Conservation (phyloP, 2,888 invertebrate genomes). For the Pinctada fucata region DNA sequence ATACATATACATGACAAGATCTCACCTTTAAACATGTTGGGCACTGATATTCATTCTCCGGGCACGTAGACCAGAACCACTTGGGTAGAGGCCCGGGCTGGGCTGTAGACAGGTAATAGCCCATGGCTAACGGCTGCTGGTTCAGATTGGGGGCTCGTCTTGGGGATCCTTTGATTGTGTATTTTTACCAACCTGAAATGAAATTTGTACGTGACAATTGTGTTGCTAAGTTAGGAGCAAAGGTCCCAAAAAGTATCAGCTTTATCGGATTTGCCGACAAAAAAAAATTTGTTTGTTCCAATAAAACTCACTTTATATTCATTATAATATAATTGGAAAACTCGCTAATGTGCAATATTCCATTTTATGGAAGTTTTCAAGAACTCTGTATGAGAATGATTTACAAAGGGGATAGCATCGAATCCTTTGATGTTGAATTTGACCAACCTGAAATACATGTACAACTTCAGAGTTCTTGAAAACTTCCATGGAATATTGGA, state of each 20-base stretch:
- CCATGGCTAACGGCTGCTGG: constrained; percentile 98
- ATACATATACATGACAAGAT: background rate
- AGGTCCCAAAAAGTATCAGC: no score
- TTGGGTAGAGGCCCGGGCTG: constrained; percentile 74
- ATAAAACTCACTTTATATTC: background rate
- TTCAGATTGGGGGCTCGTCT: constrained; percentile 89
- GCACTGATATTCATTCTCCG: constrained; percentile 92
- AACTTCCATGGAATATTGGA: no score
- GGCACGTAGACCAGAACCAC: constrained; percentile 92
- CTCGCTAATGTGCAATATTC: no score
- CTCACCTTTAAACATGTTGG: constrained; percentile 91
- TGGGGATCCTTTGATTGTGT: constrained; percentile 57
- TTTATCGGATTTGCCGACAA: no score
- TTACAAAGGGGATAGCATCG: no score
- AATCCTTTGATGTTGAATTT: no score
- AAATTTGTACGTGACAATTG: background rate
- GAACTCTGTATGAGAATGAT: no score
- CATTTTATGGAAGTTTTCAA: no score
- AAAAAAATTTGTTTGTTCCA: no score
- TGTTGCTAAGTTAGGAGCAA: no score
- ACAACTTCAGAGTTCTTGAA: no score
- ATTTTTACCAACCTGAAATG: constrained; percentile 29
- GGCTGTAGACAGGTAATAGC: constrained; percentile 98
- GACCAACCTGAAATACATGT: no score
- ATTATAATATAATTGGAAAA: background rate